Base-by-base conservation (phyloP, 2,888 invertebrate species). In the Protophormia terraenovae region DNA sequence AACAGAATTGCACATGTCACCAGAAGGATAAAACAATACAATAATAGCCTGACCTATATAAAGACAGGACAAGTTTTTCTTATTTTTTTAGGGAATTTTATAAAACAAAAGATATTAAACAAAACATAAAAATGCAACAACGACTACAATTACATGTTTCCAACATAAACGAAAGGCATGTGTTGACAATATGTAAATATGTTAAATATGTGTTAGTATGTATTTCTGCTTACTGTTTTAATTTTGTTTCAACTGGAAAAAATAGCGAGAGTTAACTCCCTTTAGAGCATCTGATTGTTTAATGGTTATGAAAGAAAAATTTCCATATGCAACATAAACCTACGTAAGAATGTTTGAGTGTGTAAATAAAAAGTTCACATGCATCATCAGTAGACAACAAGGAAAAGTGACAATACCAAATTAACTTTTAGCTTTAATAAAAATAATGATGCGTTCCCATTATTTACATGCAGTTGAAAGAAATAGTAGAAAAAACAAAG, bases 371-470 rank as follows among this genome's bases (percentile, higher is more conserved):
- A 80, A 66, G 73, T 80, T 76, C 76, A 47, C 55, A 71, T 75
- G 79, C 80, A 62, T 75, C 79, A 76, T 64, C 72, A 58, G 75
- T 24, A 82, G 71, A 75, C 82, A 85, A 85, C 85, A 75, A 85
- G 85, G 82, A 85, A 85, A 79, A 79, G 75, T 82, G 78, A 82
- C 82, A 85, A 82, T 85, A 85, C 75, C 71, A 85, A 85, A 85
- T 85, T 85, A 85, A 85, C 85, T 85, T 85, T 82, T 82, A 82
- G 82, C 85, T 85, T 82, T 85, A 85, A n/a, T n/a, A n/a, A 85
- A 83, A 75, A 85, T 85, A 82, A 85, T 82, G 85, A 82, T 82
- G 78, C 22, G 41, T 79, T 73, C 78, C 69, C 82, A 79, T 82
- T 85, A 82, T 84, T 64, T 55, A 27, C 47, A 77, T 55, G 50